phyloP scores from a whole-genome alignment of 2,797 vertebrate species.

The Taenioides sp. region DNA sequence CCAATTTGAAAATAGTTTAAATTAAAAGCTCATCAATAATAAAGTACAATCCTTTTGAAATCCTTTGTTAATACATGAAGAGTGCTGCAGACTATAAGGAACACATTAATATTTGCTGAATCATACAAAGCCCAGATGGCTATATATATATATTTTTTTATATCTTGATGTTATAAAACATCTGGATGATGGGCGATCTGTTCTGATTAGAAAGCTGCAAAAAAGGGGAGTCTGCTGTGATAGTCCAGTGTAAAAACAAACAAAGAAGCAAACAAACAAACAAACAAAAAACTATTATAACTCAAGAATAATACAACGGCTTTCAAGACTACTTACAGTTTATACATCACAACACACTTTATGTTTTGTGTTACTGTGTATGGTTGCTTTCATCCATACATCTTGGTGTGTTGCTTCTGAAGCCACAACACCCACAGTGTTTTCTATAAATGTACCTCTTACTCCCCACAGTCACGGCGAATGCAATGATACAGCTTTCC shows the following conservation, averaged over 20 bases:
- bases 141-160: no score
- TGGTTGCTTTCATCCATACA: background rate
- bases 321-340: background rate
- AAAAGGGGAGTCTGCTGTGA: no score
- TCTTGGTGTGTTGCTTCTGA: background rate
- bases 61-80: background rate
- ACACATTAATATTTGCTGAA: no score
- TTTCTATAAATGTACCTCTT: background rate
- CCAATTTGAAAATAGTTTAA: background rate
- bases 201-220: no score
- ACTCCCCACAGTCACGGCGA: background rate
- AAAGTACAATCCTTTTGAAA: background rate
- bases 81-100: background rate
- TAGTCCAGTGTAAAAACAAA: no score
- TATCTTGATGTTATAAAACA: no score
- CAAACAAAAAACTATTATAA: background rate
- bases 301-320: background rate
- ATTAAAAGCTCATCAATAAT: background rate
- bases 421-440: conserved; percentile 1
- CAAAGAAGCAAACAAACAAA: no score
- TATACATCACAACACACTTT: background rate
- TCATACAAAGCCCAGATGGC: no score
- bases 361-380: background rate
- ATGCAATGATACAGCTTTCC: background rate
- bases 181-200: no score